Evolutionary conservation across 2,113 vertebrate genomes (phyloP).

Genomic region (Cynopterus brachyotis): DNA sequence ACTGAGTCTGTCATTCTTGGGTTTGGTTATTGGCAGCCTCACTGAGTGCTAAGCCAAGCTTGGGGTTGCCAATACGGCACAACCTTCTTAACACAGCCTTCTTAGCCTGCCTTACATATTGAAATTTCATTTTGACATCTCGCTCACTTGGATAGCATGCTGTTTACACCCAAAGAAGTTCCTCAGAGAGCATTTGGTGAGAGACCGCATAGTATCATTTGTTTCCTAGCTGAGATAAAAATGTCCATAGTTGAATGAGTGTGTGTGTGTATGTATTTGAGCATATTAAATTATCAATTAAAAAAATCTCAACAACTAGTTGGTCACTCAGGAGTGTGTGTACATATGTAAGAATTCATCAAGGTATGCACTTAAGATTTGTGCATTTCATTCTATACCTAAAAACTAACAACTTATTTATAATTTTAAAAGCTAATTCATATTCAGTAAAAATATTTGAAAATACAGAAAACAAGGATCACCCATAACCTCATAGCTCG

Average conservation of each 20-base stretch:
- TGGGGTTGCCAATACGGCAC: background rate
- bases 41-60: background rate
- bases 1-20: background rate
- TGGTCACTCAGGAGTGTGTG: background rate
- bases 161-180: constrained; percentile 11
- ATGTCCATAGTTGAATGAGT: background rate
- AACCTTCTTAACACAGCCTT: background rate
- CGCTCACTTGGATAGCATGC: background rate
- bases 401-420: background rate
- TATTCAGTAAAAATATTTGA: background rate
- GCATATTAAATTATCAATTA: background rate
- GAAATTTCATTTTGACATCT: background rate
- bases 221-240: background rate
- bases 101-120: background rate
- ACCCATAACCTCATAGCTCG: background rate
- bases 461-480: background rate
- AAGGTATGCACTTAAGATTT: background rate
- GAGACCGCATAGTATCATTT: background rate
- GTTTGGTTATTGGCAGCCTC: background rate
- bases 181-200: background rate
- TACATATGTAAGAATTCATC: background rate
- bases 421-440: constrained; percentile 7
- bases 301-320: background rate
- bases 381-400: background rate
- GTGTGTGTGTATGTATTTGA: background rate